phyloP scores from a whole-genome alignment of 2,888 invertebrate genomes.

The Metacarcinus magister region DNA sequence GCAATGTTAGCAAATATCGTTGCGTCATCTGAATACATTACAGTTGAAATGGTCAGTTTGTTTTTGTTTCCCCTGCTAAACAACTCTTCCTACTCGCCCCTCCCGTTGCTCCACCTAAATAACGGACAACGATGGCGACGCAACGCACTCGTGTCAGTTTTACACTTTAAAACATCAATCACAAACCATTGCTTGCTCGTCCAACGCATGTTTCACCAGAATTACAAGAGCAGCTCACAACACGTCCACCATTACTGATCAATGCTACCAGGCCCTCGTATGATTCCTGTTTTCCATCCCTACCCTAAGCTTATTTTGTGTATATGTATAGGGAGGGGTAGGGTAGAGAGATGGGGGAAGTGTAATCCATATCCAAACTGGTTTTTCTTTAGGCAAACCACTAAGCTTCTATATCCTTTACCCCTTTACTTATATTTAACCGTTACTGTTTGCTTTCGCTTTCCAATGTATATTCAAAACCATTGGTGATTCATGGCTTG shows the following conservation, averaged over 20 bases:
- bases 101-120: not conserved
- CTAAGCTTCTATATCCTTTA: too few species aligned
- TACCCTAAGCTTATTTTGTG: not conserved
- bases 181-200: not conserved
- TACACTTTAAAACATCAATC: not conserved
- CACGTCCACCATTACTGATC: not conserved
- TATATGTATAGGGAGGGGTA: not conserved
- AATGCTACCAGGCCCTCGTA: too few species aligned
- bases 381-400: too few species aligned
- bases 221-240: not conserved
- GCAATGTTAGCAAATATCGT: slow-evolving; percentile 13
- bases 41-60: not conserved
- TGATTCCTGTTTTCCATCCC: too few species aligned
- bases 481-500: too few species aligned
- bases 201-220: slow-evolving; percentile 3
- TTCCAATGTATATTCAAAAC: too few species aligned
- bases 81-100: not conserved
- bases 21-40: slow-evolving; percentile 8
- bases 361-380: too few species aligned
- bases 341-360: not conserved
- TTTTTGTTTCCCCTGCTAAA: not conserved
- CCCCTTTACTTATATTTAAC: too few species aligned
- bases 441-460: too few species aligned
- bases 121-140: not conserved
- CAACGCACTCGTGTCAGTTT: not conserved